Base-by-base conservation (phyloP, 1,140 invertebrate species). In the Littorina saxatilis region DNA sequence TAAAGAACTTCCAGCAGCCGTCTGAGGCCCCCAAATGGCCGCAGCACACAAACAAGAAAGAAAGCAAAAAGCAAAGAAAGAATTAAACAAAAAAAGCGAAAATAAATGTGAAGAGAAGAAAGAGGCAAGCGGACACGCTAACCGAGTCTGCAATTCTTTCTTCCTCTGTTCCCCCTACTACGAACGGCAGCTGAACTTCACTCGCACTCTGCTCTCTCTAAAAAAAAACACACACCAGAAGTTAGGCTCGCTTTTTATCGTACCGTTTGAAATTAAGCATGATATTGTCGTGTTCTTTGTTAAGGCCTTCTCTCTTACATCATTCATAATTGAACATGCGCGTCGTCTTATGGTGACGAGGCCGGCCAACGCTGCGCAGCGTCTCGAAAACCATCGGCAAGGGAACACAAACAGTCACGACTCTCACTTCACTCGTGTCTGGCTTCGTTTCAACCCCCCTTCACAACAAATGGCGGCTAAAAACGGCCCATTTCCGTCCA, bases 251-350 rank as follows among this genome's bases (percentile, higher is more conserved):
- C 5, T 63, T 63, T 32, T 27, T 63, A n/a, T 29, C 61, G n/a
- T 29, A n/a, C 61, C 61, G n/a, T 27, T 23, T 15, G 55, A 27
- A 58, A 58, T 23, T 15, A 58, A 58, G n/a, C 55, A 58, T 58
- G 7, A 58, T 29, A 27, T 63, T 27, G 7, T 9, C 5, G 5
- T 32, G 11, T 32, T 63, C 4, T 63, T 2, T 29, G n/a, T n/a
- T n/a, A n/a, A n/a, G 3, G 5, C 27, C 27, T 27, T 63, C 27
- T 32, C 61, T 32, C 27, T 63, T 29, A 63, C 20, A 63, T 63
- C 61, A 63, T 63, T 63, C 32, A 63, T 63, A 29, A 63, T 63
- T 63, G 27, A 63, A 32, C 61, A 58, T 5, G 61, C 32, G 61
- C 61, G 55, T 4, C 55, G 43, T 9, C 43, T 47, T 17, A 47